Base-by-base conservation (phyloP, 2,888 invertebrate species). In the Latrodectus elegans region DNA sequence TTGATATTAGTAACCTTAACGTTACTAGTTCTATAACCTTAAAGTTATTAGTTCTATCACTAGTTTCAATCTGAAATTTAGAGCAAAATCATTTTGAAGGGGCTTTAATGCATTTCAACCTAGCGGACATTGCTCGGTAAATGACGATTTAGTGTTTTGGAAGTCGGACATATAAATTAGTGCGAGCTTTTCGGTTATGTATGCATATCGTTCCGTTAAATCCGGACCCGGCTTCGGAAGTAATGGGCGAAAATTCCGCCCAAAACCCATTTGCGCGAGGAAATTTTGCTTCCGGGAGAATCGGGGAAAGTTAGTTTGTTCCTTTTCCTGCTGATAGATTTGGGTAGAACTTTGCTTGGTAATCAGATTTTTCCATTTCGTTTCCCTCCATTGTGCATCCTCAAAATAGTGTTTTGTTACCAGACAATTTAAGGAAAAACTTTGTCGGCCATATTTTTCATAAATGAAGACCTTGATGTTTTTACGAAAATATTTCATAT, bases 121-220 rank as follows among this genome's bases (percentile, higher is more conserved):
- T 73, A 22, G n/a, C 22, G 22, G 17, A 15, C 26, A 3, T 70
- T 12, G 26, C 70, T 26, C 73, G 22, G 4, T 71, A 78, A 78
- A 78, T 84, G 84, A 77, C 84, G 51, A 78, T 84, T 78, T 78
- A 84, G 78, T 72, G 76, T 82, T 82, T 75, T 83, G 70, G 76
- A 71, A 76, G 53, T 55, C 72, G 73, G 52, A 77, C 84, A 78
- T 78, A 38, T 1, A 84, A 84, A 84, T 84, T 77, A 84, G 67
- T 22, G 73, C 17, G 9, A 14, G 53, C 74, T 22, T 14, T 52
- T n/a, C 49, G 9, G 22, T 9, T 38, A 49, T 17, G 68, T 68
- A n/a, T 55, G 74, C 68, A 67, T 51, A 80, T 80, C 80, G 73
- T 51, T 72, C 68, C 26, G 4, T 65, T 60, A 14, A 22, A 12